Evolutionary conservation across 2,888 invertebrate species (phyloP), one percentile per base, ranked within the genome.

Genomic region (Perizoma flavofasciatum): DNA sequence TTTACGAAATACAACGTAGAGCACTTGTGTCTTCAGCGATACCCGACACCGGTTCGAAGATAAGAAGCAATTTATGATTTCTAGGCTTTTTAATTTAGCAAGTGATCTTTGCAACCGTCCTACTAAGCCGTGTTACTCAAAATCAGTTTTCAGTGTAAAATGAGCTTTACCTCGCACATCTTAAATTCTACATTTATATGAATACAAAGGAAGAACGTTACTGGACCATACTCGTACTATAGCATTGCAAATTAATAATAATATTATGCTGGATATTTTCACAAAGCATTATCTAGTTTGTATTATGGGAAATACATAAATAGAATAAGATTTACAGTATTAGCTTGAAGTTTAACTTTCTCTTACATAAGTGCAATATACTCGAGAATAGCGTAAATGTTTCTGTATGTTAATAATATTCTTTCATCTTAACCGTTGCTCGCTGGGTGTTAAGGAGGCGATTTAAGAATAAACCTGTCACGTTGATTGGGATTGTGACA

Each of bases 31-130:
- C 4, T 5, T 0, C 39, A n/a, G 10, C 47, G 35, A 6, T 56
- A 58, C 61, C 32, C 34, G 47, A 45, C 51, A 58, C 61, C 59
- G 56, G 64, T 63, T 57, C 22, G 46, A 35, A 66, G 68, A 68
- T 68, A 68, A 66, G 64, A 49, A 55, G 45, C 43, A 54, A 63
- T 66, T 68, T 68, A 68, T 68, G 56, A 61, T 61, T 61, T 55
- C 48, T 45, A 52, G 58, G 55, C 49, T 57, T 68, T 66, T 68
- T 68, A 68, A 66, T 66, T 68, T 64, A 59, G 37, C 49, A 35
- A 56, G 53, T 54, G 46, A 65, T 62, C 48, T 53, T 49, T 32
- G 53, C 55, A 47, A 59, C 57, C 39, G 49, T 55, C 43, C 6
- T 34, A 46, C 48, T 49, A 41, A 8, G 37, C 41, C 10, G 10